Conservation (phyloP, 2,888 invertebrate genomes). For the Tuta absoluta region DNA sequence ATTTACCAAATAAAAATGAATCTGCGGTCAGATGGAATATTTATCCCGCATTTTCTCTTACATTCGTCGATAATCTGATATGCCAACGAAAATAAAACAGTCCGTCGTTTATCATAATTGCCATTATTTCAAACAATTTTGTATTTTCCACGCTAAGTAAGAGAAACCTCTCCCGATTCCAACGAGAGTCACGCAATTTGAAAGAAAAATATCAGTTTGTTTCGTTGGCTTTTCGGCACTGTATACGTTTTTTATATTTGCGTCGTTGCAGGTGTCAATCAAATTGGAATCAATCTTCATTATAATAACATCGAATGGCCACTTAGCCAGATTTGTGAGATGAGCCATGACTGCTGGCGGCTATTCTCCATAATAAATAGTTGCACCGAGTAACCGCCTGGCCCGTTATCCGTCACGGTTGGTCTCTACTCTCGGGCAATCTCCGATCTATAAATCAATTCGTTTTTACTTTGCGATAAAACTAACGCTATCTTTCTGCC, state of each 20-base stretch:
- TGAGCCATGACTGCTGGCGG: constrained; percentile 53
- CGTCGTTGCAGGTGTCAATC: constrained; percentile 22
- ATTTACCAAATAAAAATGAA: not conserved
- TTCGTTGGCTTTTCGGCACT: constrained; percentile 36
- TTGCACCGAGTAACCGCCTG: constrained; percentile 46
- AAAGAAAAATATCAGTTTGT: constrained; percentile 31
- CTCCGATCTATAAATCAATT: constrained; percentile 49
- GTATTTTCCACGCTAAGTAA: constrained; percentile 64
- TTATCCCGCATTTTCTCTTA: constrained; percentile 53
- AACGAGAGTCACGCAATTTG: constrained; percentile 64
- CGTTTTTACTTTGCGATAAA: constrained; percentile 43
- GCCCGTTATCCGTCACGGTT: constrained; percentile 61
- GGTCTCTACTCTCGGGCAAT: constrained; percentile 34
- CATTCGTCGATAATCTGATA: constrained; percentile 42
- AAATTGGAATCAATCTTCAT: constrained; percentile 10
- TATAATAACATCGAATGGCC: not conserved
- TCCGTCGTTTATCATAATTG: constrained; percentile 60
- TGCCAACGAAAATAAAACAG: constrained; percentile 54
- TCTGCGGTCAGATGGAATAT: constrained; percentile 52
- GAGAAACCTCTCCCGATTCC: constrained; percentile 65
- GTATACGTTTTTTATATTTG: not conserved
- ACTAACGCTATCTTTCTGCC: constrained; percentile 27
- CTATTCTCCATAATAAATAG: constrained; percentile 64
- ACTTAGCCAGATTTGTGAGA: constrained; percentile 37
- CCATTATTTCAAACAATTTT: constrained; percentile 68